Conservation (phyloP, 1,140 invertebrate genomes). For the Heliconius nattereri region DNA sequence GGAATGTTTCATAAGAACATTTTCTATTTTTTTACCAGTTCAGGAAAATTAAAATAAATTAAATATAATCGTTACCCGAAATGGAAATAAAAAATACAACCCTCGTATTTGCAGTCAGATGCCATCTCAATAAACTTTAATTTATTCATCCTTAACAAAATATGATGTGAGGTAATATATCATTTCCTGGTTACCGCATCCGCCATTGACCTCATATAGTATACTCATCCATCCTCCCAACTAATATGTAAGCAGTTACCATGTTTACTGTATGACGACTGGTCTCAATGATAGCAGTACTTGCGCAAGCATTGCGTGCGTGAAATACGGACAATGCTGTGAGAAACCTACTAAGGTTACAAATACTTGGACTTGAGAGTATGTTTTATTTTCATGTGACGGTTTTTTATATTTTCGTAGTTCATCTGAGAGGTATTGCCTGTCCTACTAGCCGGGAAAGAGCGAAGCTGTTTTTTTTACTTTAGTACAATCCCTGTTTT, state of each 20-base stretch:
- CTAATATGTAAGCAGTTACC: not conserved
- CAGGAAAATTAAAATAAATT: too few relatives aligned
- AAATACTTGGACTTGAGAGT: not conserved
- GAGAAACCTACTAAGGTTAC: not conserved
- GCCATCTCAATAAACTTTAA: too few relatives aligned
- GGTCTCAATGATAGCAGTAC: not conserved
- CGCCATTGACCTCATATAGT: not conserved
- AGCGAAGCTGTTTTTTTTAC: too few relatives aligned
- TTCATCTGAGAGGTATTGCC: too few relatives aligned
- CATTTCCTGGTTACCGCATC: not conserved
- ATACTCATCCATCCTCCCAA: not conserved
- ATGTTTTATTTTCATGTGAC: not conserved
- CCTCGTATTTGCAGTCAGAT: too few relatives aligned
- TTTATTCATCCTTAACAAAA: not conserved
- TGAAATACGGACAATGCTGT: conserved; percentile 8
- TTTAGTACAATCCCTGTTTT: too few relatives aligned
- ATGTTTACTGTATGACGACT: not conserved
- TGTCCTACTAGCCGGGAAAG: too few relatives aligned
- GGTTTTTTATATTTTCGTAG: too few relatives aligned
- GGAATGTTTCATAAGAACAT: too few relatives aligned
- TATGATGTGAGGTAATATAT: not conserved
- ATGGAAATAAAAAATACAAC: too few relatives aligned
- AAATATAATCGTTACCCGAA: too few relatives aligned
- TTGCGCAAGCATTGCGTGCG: not conserved
- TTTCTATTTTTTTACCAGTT: too few relatives aligned